Percentiles rank a stretch among this genome's conserved stretches.
These are phyloP conservation scores for Antheraea pernyi DNA, from an alignment of 1,140 invertebrate species.

Conservation along the genomic window DNA sequence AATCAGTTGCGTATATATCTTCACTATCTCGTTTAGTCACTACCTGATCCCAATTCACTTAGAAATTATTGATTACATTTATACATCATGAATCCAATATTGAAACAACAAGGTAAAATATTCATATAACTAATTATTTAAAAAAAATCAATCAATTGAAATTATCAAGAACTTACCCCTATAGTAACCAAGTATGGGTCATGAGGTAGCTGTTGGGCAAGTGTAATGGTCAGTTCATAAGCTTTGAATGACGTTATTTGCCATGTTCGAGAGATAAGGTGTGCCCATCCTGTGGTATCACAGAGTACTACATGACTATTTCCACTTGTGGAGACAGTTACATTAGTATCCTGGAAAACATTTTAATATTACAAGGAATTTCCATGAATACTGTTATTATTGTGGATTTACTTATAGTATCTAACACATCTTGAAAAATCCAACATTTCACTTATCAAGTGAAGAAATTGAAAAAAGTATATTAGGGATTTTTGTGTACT, in stretches of 20 bases:
- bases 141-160: conserved; percentile 11
- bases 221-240: conserved; percentile 86
- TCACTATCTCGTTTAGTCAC: too few species aligned
- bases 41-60: too few species aligned
- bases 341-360: conserved; percentile 81
- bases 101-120: background rate
- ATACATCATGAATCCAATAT: too few species aligned
- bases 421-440: too few species aligned
- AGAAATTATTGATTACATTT: too few species aligned
- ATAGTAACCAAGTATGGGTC: conserved; percentile 90
- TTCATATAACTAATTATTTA: background rate
- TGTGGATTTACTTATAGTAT: background rate
- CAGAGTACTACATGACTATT: conserved; percentile 90
- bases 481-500: too few species aligned
- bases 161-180: conserved; percentile 83
- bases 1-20: too few species aligned
- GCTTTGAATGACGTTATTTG: conserved; percentile 88
- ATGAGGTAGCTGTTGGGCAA: conserved; percentile 89
- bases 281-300: conserved; percentile 88
- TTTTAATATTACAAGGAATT: conserved; percentile 10
- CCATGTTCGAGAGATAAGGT: conserved; percentile 88
- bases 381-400: background rate
- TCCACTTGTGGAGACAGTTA: conserved; percentile 89
- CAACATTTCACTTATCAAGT: too few species aligned
- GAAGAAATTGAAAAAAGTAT: too few species aligned